Percentiles rank a stretch among this genome's conserved stretches.
These are phyloP conservation scores for Aplidium turbinatum DNA, from an alignment of 23 tunicate species.

Conservation along the genomic window DNA sequence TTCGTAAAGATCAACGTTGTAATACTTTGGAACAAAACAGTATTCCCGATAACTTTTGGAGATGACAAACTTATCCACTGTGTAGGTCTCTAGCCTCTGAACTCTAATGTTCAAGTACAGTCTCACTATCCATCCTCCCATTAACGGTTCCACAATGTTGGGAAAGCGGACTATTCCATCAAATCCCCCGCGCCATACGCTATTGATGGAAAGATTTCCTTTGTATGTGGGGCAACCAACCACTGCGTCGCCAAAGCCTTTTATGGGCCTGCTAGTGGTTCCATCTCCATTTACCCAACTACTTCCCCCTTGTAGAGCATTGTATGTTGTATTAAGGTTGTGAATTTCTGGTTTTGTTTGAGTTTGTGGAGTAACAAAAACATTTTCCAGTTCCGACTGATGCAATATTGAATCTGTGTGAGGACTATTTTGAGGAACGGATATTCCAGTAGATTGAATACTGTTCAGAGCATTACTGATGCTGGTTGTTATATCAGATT, in stretches of 20 bases:
- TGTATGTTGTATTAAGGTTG: too few species aligned
- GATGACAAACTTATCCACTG: background rate
- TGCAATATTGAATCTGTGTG: too few species aligned
- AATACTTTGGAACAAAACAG: slow-evolving; percentile 2
- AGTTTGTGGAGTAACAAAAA: too few species aligned
- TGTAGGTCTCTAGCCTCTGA: background rate
- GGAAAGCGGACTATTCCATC: slow-evolving; percentile 42
- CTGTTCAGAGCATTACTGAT: too few species aligned
- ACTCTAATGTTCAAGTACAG: background rate
- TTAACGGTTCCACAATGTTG: background rate
- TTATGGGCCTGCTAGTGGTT: background rate
- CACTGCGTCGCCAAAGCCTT: slow-evolving; percentile 14
- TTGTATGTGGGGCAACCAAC: slow-evolving; percentile 55
- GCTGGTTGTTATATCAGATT: too few species aligned
- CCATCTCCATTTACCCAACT: too few species aligned
- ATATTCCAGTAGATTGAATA: too few species aligned
- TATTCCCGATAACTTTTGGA: slow-evolving; percentile 8
- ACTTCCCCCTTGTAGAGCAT: too few species aligned
- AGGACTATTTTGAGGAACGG: too few species aligned
- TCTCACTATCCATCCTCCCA: slow-evolving; percentile 29
- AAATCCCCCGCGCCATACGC: slow-evolving; percentile 65
- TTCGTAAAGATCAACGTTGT: background rate
- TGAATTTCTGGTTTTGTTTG: too few species aligned
- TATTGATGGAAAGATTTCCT: slow-evolving; percentile 32
- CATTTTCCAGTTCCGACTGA: too few species aligned